These are phyloP conservation scores for Lasioglossum pauxillum DNA, from an alignment of 2,888 invertebrate species.

Conservation along the genomic window DNA sequence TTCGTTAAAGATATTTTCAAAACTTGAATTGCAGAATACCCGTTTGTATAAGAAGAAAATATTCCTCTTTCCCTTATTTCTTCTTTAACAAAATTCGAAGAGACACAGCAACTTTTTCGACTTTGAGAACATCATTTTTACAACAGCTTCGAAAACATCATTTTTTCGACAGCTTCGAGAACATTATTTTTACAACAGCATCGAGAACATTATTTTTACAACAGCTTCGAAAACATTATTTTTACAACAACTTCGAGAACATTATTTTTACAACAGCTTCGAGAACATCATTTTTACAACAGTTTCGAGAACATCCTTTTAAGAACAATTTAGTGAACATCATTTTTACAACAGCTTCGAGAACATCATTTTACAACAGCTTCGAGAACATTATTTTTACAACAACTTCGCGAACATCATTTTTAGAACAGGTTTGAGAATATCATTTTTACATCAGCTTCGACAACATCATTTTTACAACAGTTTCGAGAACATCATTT, in stretches of 20 bases:
- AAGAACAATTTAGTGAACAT: too few relatives aligned
- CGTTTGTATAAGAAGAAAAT: too few relatives aligned
- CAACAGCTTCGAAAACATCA: too few relatives aligned
- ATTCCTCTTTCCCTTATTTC: too few relatives aligned
- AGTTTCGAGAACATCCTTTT: neutral
- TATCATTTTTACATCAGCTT: neutral
- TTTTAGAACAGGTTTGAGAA: too few relatives aligned
- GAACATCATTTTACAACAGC: neutral
- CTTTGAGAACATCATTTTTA: too few relatives aligned
- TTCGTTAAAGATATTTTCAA: too few relatives aligned
- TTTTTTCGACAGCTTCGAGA: neutral
- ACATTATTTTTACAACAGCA: too few relatives aligned
- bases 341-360: too few relatives aligned
- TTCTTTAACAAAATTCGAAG: neutral
- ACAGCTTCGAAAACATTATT: neutral
- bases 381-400: neutral
- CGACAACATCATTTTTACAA: neutral
- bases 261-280: too few relatives aligned
- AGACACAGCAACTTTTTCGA: neutral
- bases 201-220: neutral
- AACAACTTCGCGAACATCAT: too few relatives aligned
- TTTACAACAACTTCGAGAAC: neutral
- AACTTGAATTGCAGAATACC: too few relatives aligned
- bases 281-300: neutral
- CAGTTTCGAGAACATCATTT: neutral